phyloP scores from a whole-genome alignment of 2,797 vertebrate species.

The Crypturellus tataupa region DNA sequence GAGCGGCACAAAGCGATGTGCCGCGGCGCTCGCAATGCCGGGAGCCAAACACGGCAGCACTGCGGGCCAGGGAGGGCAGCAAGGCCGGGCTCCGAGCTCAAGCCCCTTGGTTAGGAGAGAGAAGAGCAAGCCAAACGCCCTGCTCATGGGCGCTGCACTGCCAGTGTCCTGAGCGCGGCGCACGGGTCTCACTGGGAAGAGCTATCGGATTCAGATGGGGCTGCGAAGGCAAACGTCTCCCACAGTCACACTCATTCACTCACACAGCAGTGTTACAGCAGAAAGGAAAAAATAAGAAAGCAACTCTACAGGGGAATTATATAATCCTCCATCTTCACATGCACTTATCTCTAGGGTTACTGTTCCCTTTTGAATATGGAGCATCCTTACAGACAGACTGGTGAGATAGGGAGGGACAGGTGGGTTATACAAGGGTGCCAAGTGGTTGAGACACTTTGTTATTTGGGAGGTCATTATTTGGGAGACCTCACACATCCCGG shows the following conservation, averaged over 20 bases:
- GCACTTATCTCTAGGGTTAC: neutral
- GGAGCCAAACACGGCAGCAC: neutral
- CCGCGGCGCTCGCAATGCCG: neutral
- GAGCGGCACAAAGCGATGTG: neutral
- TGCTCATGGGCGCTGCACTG: neutral
- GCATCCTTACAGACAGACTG: neutral
- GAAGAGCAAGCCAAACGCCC: neutral
- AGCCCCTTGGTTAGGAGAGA: neutral
- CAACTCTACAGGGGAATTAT: neutral
- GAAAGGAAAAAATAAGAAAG: neutral
- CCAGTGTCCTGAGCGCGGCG: neutral
- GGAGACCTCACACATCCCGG: neutral
- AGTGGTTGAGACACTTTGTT: no score
- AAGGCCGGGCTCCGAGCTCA: neutral
- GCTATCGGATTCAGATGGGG: neutral
- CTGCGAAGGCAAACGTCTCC: neutral
- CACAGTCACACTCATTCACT: neutral
- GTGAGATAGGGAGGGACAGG: neutral
- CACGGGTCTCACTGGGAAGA: rapidly evolving
- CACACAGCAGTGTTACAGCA: rapidly evolving
- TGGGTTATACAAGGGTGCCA: no score
- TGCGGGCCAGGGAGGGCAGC: neutral
- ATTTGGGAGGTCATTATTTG: no score
- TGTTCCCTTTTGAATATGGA: neutral
- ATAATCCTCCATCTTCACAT: neutral